Evolutionary conservation across 2,113 vertebrate species (phyloP).

Genomic region (Phrynocephalus versicolor): DNA sequence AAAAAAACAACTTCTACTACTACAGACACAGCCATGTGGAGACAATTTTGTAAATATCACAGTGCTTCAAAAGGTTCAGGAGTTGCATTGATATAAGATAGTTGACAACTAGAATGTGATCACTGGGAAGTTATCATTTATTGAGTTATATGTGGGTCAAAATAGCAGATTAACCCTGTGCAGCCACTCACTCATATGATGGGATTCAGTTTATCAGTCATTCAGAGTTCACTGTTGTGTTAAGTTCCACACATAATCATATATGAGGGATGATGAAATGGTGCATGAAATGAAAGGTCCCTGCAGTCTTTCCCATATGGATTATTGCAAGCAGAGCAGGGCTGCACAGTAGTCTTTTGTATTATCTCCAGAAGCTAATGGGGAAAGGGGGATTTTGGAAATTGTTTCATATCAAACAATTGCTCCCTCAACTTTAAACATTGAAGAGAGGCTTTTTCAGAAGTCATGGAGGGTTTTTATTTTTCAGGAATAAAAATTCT

Average conservation of each 20-base stretch:
- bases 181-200: not conserved
- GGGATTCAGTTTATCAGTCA: not conserved
- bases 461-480: not conserved
- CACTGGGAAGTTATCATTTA: not conserved
- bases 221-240: not conserved
- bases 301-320: not conserved
- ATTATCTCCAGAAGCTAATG: not conserved
- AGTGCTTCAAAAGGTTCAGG: not conserved
- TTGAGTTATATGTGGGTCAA: not conserved
- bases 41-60: not conserved
- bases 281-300: slow-evolving; percentile 4
- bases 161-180: not conserved
- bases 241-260: not conserved
- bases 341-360: not conserved
- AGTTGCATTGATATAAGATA: not conserved
- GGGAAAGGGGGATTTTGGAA: not conserved
- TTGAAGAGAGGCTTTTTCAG: not conserved
- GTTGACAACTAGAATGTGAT: not conserved
- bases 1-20: no score
- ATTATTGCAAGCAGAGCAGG: not conserved
- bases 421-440: not conserved
- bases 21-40: not conserved
- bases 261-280: not conserved
- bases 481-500: not conserved
- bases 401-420: not conserved